Conservation (phyloP, 2,113 vertebrate species). For the Nyctereutes procyonoides region DNA sequence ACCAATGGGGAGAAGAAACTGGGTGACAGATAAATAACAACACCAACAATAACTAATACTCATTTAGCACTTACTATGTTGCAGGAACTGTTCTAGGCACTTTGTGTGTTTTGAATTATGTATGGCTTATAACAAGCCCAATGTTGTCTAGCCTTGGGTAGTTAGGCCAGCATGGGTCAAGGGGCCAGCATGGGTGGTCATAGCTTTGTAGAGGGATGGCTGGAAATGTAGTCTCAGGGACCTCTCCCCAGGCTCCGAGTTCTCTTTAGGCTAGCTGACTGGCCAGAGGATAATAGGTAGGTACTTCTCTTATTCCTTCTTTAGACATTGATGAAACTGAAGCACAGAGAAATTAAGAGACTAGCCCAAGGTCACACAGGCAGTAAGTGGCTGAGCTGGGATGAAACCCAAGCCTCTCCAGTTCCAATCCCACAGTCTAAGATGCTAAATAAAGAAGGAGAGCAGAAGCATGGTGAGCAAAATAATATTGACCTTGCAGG, state of each 20-base stretch:
- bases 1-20: background rate
- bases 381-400: background rate
- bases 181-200: background rate
- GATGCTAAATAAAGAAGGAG: background rate
- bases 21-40: background rate
- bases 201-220: background rate
- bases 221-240: background rate
- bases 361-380: background rate
- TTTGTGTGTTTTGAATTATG: background rate
- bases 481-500: background rate
- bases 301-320: background rate
- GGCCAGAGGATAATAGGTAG: background rate
- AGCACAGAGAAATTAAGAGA: background rate
- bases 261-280: background rate
- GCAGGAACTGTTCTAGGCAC: background rate
- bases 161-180: background rate
- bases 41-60: too few species aligned
- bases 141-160: background rate
- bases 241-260: background rate
- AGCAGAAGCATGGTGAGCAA: background rate
- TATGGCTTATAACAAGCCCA: background rate
- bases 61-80: background rate
- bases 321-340: background rate
- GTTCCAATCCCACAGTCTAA: background rate
- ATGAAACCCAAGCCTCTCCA: background rate